Evolutionary conservation across 1,140 invertebrate species (phyloP).

Genomic region (Temnothorax longispinosus): DNA sequence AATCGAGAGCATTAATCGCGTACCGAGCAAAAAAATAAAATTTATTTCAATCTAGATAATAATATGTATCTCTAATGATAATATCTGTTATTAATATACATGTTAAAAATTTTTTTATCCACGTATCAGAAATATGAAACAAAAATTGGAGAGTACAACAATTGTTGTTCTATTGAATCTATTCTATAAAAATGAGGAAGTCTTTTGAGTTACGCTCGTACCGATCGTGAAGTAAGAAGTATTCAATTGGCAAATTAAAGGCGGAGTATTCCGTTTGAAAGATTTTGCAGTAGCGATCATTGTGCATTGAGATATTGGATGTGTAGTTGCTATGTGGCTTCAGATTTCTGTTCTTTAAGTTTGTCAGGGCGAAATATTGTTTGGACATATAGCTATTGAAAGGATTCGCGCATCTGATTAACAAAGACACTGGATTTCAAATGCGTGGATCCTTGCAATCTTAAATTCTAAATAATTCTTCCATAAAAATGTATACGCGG

Average conservation of each 20-base stretch:
- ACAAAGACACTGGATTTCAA: not conserved
- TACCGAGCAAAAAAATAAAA: not conserved
- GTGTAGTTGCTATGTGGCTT: slow-evolving; percentile 70
- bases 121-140: not conserved
- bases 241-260: slow-evolving; percentile 27
- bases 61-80: not conserved
- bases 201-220: not conserved
- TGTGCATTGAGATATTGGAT: slow-evolving; percentile 70
- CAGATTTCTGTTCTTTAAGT: slow-evolving; percentile 65
- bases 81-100: not conserved
- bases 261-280: not conserved
- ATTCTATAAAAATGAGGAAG: not conserved
- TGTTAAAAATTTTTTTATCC: not conserved
- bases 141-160: not conserved
- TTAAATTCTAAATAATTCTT: not conserved
- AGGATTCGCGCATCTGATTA: slow-evolving; percentile 17
- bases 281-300: slow-evolving; percentile 56
- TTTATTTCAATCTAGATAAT: not conserved
- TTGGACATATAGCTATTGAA: not conserved
- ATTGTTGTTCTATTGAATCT: not conserved
- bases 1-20: not conserved
- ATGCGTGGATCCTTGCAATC: not conserved
- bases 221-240: not conserved
- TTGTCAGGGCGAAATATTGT: slow-evolving; percentile 10
- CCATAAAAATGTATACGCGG: not conserved